These are phyloP conservation scores for Temnothorax longispinosus DNA, from an alignment of 1,140 invertebrate genomes.

Conservation along the genomic window DNA sequence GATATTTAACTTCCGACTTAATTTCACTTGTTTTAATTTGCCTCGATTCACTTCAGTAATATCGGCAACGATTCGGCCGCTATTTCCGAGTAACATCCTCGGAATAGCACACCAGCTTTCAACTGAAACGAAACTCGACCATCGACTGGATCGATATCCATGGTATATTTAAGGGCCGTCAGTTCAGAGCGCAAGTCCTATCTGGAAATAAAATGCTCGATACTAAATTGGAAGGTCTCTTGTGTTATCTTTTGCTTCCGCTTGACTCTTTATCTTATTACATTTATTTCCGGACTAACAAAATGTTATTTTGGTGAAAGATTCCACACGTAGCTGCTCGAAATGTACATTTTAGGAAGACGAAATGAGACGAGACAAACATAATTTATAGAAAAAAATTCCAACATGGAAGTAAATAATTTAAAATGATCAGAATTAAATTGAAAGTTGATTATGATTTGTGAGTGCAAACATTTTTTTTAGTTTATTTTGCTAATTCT, in stretches of 20 bases:
- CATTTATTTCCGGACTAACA: constrained; percentile 34
- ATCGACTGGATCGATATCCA: constrained; percentile 43
- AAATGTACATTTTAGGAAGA: background rate
- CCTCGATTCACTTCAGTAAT: background rate
- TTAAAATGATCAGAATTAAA: background rate
- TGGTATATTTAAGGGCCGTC: constrained; percentile 51
- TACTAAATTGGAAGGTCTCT: constrained; percentile 53
- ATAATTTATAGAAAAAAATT: background rate
- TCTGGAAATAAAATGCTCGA: constrained; percentile 58
- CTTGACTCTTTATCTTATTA: constrained; percentile 12
- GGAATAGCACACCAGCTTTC: constrained; percentile 37
- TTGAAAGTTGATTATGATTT: background rate
- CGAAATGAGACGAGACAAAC: background rate
- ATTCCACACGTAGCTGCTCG: background rate
- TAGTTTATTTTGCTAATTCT: background rate
- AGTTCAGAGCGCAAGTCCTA: constrained; percentile 59
- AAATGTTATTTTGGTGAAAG: constrained; percentile 15
- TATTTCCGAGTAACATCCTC: constrained; percentile 42
- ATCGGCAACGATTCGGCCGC: background rate
- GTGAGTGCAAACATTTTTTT: background rate
- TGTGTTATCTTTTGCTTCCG: constrained; percentile 32
- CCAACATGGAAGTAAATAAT: background rate
- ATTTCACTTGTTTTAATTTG: constrained; percentile 14
- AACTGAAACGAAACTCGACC: constrained; percentile 44
- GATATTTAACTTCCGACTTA: background rate